These are phyloP conservation scores for Phylloscopus whistleri DNA, from an alignment of 2,113 vertebrate genomes.

Conservation along the genomic window DNA sequence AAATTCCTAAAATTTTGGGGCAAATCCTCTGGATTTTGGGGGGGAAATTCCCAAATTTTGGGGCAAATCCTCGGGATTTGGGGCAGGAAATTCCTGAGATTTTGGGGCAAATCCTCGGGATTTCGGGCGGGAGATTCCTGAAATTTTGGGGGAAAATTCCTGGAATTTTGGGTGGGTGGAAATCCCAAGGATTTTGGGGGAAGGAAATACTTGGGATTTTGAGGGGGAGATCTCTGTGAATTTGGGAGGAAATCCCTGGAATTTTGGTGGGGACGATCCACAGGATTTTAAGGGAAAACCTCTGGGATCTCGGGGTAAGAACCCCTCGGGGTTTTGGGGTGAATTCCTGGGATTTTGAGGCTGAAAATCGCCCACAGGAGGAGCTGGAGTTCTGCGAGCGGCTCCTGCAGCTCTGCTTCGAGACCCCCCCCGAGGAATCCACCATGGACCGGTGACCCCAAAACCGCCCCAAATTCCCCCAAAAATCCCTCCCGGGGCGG, in stretches of 20 bases:
- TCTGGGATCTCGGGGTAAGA: background rate
- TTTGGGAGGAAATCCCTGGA: background rate
- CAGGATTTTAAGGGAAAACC: background rate
- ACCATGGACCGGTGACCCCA: background rate
- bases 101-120: background rate
- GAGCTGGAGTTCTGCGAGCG: background rate
- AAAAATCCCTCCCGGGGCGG: background rate
- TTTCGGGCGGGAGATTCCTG: background rate
- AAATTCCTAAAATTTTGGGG: no score
- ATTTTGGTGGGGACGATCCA: background rate
- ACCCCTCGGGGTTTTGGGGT: background rate
- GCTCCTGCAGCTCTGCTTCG: background rate
- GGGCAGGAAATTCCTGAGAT: background rate
- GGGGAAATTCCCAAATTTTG: background rate
- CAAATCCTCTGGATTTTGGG: no score
- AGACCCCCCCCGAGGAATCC: background rate
- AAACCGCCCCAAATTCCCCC: background rate
- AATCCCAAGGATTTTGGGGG: no score
- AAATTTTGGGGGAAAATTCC: background rate
- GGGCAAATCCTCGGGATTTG: no score
- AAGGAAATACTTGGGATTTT: no score
- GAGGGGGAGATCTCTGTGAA: no score
- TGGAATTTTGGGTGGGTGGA: no score
- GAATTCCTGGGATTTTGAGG: background rate
- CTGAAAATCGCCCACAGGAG: background rate